A percentile compares a stretch with the other conserved stretches of the same genome.
These are phyloP conservation scores for Benthochromis sp. DNA, from an alignment of 2,113 vertebrate genomes.

Conservation along the genomic window DNA sequence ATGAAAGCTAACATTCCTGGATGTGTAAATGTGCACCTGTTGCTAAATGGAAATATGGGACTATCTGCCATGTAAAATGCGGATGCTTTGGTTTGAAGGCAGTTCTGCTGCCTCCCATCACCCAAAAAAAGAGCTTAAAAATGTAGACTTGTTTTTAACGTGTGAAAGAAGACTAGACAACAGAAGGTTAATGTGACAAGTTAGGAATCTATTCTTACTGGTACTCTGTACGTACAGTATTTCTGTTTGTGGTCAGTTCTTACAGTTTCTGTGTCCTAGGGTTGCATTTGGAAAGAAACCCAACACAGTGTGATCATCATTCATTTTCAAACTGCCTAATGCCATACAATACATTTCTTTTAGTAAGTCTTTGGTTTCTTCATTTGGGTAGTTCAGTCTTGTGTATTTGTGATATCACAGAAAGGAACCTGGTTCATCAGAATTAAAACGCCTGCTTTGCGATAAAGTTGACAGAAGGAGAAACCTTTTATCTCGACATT, in stretches of 20 bases:
- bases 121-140: background rate
- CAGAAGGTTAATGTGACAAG: background rate
- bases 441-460: background rate
- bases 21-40: background rate
- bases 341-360: background rate
- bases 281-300: background rate
- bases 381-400: background rate
- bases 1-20: background rate
- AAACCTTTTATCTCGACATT: background rate
- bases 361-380: background rate
- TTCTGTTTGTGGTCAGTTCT: fast-evolving
- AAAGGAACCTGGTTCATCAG: background rate
- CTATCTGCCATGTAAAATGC: background rate
- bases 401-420: background rate
- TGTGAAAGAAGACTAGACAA: background rate
- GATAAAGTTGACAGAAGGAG: background rate
- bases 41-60: background rate
- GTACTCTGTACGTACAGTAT: background rate
- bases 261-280: background rate
- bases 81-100: background rate
- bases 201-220: background rate
- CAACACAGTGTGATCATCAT: fast-evolving
- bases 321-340: background rate
- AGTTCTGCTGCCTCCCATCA: background rate
- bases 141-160: background rate